Base-by-base conservation (phyloP, 1,140 invertebrate genomes). In the Euschistus heros region DNA sequence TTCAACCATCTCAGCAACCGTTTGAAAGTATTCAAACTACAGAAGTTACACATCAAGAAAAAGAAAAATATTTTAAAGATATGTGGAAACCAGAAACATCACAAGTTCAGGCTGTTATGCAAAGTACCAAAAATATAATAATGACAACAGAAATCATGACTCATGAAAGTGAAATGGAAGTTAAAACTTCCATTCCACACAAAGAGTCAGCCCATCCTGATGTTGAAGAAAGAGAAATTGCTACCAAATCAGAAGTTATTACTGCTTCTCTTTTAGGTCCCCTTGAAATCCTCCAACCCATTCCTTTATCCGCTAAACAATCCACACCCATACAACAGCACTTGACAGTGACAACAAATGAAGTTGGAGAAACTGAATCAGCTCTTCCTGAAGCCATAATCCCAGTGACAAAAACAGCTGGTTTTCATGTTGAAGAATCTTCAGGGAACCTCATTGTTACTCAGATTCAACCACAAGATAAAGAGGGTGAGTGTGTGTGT, bases 401-500 rank as follows among this genome's bases (percentile, higher is more conserved):
- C 66, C 74, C 75, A 55, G 65, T 64, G 26, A 68, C 66, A 66
- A 72, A 72, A 67, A 68, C 44, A 33, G 65, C 68, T 42, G 59
- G 52, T 30, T 20, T 72, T n/a, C 67, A 62, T 22, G 22, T 72
- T 37, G 68, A 72, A 67, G 70, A 71, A 60, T 63, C 68, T 50
- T 66, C 67, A 57, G 61, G 71, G 54, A 74, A 74, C 63, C 60
- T 77, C 60, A 63, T 73, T 46, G 73, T 78, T 67, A 74, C 71
- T 66, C 74, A 79, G 73, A 72, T 78, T 57, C 70, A 75, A 62
- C 73, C 79, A 69, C 74, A 80, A 68, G 74, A 78, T 62, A 67
- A 72, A 57, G 73, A 75, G 72, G 80, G 81, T 82, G 76, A 82
- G 81, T 81, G 75, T 73, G 64, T 67, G 52, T 77, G 76, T 2